Base-by-base conservation (phyloP, 1,140 invertebrate genomes). In the Temnothorax longispinosus region DNA sequence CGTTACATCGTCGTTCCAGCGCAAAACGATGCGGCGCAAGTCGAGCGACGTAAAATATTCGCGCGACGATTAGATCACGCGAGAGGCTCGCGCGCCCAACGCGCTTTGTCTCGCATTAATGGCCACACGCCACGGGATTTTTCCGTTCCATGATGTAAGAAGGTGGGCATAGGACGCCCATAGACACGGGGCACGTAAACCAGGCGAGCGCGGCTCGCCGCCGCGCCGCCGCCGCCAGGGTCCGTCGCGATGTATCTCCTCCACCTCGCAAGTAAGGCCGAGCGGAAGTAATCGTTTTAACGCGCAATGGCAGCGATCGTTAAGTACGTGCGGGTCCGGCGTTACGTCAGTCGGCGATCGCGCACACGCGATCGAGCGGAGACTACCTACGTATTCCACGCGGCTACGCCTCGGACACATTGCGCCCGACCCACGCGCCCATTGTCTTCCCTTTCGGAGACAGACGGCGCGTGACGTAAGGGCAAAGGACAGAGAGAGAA, bases 261-360 rank as follows among this genome's bases (percentile, higher is more conserved):
- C 80, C 74, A 74, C 82, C 78, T 87, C 88, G 35, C 81, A 58
- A 82, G 69, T 52, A 87, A 80, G 81, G 78, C 71, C 87, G 85
- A 90, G 90, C 92, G 93, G 93, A 94, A 94, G 93, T 94, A 94
- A 94, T 94, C 92, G 93, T 93, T 94, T 94, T 93, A 91, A 91
- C 91, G 92, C 91, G 91, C 92, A 89, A 92, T 92, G 91, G 90
- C 90, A 91, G 87, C 92, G 91, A 92, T 91, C 88, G 86, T 92
- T 92, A 92, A 93, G 87, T 91, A 90, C 82, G 77, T 0, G 65
- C 76, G 89, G 82, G 87, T 89, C 80, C 85, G 86, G 86, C 88
- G 89, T 90, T 90, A 90, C 89, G 89, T 90, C 89, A 90, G 81
- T 82, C 44, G 38, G 27, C 56, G 89, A 90, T 90, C 89, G 77